Evolutionary conservation across 2,113 vertebrate species (phyloP), one percentile per base, ranked within the genome.

Genomic region (Synchiropus splendidus): DNA sequence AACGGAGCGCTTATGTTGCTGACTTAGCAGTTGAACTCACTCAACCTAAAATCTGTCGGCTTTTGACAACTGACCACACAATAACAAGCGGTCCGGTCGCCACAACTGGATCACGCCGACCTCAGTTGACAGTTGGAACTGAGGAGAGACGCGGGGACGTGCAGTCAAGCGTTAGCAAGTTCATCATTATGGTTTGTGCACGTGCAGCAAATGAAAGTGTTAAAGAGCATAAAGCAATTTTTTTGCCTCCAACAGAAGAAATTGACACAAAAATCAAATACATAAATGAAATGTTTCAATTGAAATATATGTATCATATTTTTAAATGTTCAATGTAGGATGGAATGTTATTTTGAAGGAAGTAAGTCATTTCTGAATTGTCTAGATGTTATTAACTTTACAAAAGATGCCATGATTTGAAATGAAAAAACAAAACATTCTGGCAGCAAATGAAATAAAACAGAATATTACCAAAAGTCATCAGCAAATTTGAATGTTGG

Each of bases 21-120:
- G 78, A 80, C 64, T 74, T 42, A 33, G 74, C 78, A 70, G 40
- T 71, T 68, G 35, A 42, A 42, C 21, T 12, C 18, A 12, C n/a
- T 32, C 42, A 34, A 43, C 15, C 21, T 14, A 12, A 15, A 36
- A 36, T n/a, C 13, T 36, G 35, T n/a, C 6, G 15, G 6, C n/a
- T 12, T 12, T 2, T 36, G 9, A 36, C 15, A 9, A 9, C 13
- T 8, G 15, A 9, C 72, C 72, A 50, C 75, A 72, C 70, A 78
- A 80, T 77, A 72, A 80, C 74, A 76, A 71, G 66, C 59, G 70
- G 64, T 15, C 17, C 31, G 34, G 39, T 10, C 36, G 53, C 68
- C 39, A 9, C 55, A 51, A 14, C 48, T 31, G 42, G 35, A 39
- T 39, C 18, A 39, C 33, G 45, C 51, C 59, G 49, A 53, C 42